Base-by-base conservation (phyloP, 2,797 vertebrate species). In the Kryptopterus vitreolus region DNA sequence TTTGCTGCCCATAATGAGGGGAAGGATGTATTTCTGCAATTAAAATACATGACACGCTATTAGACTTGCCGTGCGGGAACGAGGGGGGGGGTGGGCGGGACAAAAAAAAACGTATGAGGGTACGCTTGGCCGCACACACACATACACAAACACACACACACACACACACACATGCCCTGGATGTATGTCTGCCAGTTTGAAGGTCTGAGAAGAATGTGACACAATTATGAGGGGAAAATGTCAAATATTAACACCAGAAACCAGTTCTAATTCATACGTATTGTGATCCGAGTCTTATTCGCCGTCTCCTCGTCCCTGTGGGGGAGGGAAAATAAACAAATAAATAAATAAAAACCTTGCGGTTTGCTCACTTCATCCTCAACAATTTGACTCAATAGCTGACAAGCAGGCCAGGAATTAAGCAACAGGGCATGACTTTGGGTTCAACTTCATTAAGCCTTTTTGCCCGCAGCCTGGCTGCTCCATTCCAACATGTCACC, bases 11-110 rank as follows among this genome's bases (percentile, higher is more conserved):
- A 94, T 92, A 93, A 99, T 94, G 90, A 99, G 95, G 90, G 98
- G 98, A 89, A 98, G 94, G 94, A 99, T 95, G 93, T 98, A 98
- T 93, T 96, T 98, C 98, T 99, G 91, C 89, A 94, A 91, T 94
- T 94, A 94, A 94, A 94, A 93, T 43, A 89, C 91, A 90, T 81
- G 91, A 91, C 91, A 94, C 87, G 89, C 90, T 90, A 91, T 94
- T 92, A 94, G 86, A 85, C 82, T 80, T 80, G 88, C 86, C 88
- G 87, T 83, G 77, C 86, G 85, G 85, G 86, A 89, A 90, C 4
- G 9, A 11, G 43, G 22, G 33, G 20, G 7, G 3, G 22, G 57
- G 58, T 22, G 29, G 77, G 43, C 69, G n/a, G n/a, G n/a, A n/a
- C n/a, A n/a, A n/a, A n/a, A n/a, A n/a, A n/a, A n/a, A n/a, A 55